A percentile compares a stretch with the other conserved stretches of the same genome.
Evolutionary conservation across 2,888 invertebrate species (phyloP).

Genomic region (Dichetophora obliterata): DNA sequence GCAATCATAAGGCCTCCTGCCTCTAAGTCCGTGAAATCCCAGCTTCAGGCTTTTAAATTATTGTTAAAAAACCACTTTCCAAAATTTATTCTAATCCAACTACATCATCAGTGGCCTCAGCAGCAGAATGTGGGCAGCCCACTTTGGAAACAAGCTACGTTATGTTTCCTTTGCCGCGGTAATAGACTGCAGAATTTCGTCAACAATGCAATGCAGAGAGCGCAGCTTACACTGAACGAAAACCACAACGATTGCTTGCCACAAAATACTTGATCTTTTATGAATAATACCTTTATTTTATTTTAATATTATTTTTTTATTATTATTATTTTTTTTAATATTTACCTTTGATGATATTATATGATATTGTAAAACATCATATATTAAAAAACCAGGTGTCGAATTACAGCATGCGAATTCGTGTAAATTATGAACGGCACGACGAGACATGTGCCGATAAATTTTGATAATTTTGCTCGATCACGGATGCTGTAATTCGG

Average conservation of each 20-base stretch:
- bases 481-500: too few species aligned
- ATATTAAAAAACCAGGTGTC: too few species aligned
- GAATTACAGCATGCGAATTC: too few species aligned
- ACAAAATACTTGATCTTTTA: too few species aligned
- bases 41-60: slow-evolving; percentile 48
- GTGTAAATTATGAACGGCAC: too few species aligned
- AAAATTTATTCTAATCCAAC: slow-evolving; percentile 32
- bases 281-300: too few species aligned
- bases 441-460: too few species aligned
- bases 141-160: neutral
- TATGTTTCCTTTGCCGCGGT: neutral
- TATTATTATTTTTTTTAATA: too few species aligned
- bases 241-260: neutral
- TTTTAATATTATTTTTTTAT: too few species aligned
- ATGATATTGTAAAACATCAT: too few species aligned
- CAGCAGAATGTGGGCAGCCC: neutral
- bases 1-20: slow-evolving; percentile 43
- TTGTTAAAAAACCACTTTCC: slow-evolving; percentile 38
- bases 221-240: neutral
- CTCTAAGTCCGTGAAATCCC: slow-evolving; percentile 47
- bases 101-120: slow-evolving; percentile 24
- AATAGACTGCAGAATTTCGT: neutral
- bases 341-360: too few species aligned
- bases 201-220: neutral
- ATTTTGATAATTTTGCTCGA: too few species aligned